Base-by-base conservation (phyloP, 2,113 vertebrate genomes). In the Gambusia affinis region DNA sequence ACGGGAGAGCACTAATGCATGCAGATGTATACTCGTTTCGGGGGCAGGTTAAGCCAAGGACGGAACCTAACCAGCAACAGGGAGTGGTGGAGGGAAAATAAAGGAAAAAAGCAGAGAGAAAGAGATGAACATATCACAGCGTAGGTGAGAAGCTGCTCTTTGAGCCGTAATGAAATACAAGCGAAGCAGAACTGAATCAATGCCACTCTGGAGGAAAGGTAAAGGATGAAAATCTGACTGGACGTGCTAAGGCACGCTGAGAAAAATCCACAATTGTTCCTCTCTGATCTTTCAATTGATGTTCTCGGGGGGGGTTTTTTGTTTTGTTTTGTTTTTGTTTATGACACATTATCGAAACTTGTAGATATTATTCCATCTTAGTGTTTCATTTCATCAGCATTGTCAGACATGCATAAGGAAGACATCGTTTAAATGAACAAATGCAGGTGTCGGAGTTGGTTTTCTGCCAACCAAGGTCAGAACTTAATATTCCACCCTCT, bases 11-110 rank as follows among this genome's bases (percentile, higher is more conserved):
- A 79, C 90, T 93, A 94, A 93, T 91, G 92, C 91, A 93, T 93
- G 92, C 92, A 94, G 93, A 94, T 93, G 90, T 91, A 93, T 87
- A 90, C 92, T 92, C 85, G 81, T 92, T 92, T 91, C 76, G 87
- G 85, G 87, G 91, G 87, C 89, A 92, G 85, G 86, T 93, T 91
- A 91, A 92, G 88, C 83, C 92, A 93, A 93, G 91, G 90, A 90
- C 89, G 88, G 84, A 89, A 83, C 76, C 81, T 79, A 81, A 82
- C 84, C 78, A 60, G 71, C 73, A 78, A 85, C 61, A 72, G 72
- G 67, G 67, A 82, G 51, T 10, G 51, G 22, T 57, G 63, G 28
- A 14, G 71, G 75, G 54, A 8, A 33, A 33, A 8, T 4, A 31
- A 3, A 1, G 35, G 3, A 62, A 37, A 64, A 75, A 60, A 60